Conservation (phyloP, 2,888 invertebrate genomes). For the Lobophora halterata region DNA sequence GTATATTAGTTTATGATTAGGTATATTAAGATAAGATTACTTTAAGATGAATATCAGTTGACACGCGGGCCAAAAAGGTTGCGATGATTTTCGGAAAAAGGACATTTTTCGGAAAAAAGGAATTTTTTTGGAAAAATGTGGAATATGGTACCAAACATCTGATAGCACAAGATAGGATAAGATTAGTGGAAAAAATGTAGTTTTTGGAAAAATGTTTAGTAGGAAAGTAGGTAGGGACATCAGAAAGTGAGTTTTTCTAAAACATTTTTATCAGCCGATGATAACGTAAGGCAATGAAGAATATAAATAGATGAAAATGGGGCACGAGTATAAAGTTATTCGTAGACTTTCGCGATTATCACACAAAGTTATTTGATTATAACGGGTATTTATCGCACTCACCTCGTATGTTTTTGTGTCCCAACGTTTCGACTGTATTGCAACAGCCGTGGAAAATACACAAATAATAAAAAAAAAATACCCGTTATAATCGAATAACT, state of each 20-base stretch:
- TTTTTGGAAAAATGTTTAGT: constrained; percentile 79
- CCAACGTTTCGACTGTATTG: too few species aligned
- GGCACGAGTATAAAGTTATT: constrained; percentile 34
- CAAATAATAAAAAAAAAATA: too few species aligned
- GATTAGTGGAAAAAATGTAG: constrained; percentile 69
- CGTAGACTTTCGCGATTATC: too few species aligned
- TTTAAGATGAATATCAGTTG: constrained; percentile 50
- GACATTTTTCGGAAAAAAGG: constrained; percentile 36
- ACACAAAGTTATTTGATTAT: too few species aligned
- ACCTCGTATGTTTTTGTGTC: too few species aligned
- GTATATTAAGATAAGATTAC: constrained; percentile 35
- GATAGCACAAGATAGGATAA: constrained; percentile 65
- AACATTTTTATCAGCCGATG: constrained; percentile 57
- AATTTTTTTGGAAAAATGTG: too few species aligned
- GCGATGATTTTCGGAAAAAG: constrained; percentile 44
- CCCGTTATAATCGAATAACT: too few species aligned
- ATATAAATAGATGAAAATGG: constrained; percentile 34
- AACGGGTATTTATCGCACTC: too few species aligned
- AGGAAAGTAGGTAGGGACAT: constrained; percentile 60
- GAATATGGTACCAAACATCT: constrained; percentile 55
- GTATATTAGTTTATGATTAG: constrained; percentile 54
- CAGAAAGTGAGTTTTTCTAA: constrained; percentile 65
- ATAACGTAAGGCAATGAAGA: constrained; percentile 39
- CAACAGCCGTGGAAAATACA: too few species aligned
- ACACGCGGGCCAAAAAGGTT: constrained; percentile 76